A percentile compares a stretch with the other conserved stretches of the same genome.
phyloP scores from a whole-genome alignment of 2,797 vertebrate species.

The Buphagus erythrorhynchus region DNA sequence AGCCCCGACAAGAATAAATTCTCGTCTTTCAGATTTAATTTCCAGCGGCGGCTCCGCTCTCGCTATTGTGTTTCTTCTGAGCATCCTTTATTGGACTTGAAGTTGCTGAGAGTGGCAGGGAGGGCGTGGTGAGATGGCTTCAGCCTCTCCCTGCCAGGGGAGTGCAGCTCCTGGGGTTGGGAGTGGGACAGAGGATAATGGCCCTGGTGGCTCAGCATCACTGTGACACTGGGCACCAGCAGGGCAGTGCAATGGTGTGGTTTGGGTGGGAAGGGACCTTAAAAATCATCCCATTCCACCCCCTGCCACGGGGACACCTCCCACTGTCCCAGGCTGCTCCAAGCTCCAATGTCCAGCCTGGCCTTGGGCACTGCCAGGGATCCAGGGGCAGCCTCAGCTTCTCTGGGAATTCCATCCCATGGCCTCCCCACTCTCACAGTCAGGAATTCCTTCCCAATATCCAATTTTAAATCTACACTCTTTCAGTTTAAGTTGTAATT shows the following conservation, averaged over 20 bases:
- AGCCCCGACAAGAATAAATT: slow-evolving; percentile 59
- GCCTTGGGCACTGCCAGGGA: background rate
- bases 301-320: background rate
- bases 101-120: background rate
- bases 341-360: background rate
- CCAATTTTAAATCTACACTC: background rate
- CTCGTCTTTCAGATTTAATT: slow-evolving; percentile 48
- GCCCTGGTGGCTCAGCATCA: fast-evolving
- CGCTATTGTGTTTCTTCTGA: slow-evolving; percentile 17
- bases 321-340: background rate
- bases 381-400: background rate
- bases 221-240: fast-evolving
- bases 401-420: background rate
- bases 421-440: background rate
- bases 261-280: background rate
- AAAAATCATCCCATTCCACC: background rate
- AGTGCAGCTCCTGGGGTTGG: background rate
- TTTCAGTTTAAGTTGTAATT: background rate
- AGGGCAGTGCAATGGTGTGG: fast-evolving
- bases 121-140: background rate
- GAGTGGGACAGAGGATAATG: background rate
- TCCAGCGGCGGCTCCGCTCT: background rate
- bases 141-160: background rate
- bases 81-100: slow-evolving; percentile 28
- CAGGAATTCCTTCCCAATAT: background rate